These are phyloP conservation scores for Eurystomus gularis DNA, from an alignment of 2,113 vertebrate genomes.

Conservation along the genomic window DNA sequence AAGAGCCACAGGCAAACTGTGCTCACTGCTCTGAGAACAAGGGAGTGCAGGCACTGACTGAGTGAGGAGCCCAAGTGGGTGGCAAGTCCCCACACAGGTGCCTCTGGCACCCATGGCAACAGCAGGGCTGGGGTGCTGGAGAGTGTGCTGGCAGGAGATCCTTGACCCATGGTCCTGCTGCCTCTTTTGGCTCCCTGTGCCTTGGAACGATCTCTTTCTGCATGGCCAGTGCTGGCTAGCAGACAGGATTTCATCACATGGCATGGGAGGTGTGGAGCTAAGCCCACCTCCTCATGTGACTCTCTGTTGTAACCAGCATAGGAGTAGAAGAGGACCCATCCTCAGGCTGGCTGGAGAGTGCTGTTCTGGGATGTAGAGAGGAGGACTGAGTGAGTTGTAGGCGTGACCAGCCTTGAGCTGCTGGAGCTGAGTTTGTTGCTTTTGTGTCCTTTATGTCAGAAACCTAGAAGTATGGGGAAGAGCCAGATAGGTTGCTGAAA, in stretches of 20 bases:
- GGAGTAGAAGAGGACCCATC: neutral
- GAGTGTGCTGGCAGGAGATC: neutral
- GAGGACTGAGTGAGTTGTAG: too few relatives aligned
- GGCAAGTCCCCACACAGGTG: rapidly evolving
- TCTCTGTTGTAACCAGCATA: neutral
- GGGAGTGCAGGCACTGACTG: neutral
- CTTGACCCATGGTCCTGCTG: neutral
- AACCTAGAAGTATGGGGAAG: neutral
- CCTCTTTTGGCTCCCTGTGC: neutral
- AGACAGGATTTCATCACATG: neutral
- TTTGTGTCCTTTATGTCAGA: neutral
- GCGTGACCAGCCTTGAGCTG: neutral
- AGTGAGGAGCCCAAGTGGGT: rapidly evolving
- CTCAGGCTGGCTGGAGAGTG: neutral
- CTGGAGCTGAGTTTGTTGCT: neutral
- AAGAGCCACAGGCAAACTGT: rapidly evolving
- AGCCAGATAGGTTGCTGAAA: neutral
- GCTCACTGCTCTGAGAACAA: neutral
- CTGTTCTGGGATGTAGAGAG: neutral
- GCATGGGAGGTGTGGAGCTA: neutral
- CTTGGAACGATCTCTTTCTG: neutral
- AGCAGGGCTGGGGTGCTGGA: neutral
- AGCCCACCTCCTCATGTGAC: neutral
- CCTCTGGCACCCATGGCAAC: neutral
- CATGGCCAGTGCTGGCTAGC: neutral